Base-by-base conservation (phyloP, 2,113 vertebrate genomes). In the Callithrix jacchus region DNA sequence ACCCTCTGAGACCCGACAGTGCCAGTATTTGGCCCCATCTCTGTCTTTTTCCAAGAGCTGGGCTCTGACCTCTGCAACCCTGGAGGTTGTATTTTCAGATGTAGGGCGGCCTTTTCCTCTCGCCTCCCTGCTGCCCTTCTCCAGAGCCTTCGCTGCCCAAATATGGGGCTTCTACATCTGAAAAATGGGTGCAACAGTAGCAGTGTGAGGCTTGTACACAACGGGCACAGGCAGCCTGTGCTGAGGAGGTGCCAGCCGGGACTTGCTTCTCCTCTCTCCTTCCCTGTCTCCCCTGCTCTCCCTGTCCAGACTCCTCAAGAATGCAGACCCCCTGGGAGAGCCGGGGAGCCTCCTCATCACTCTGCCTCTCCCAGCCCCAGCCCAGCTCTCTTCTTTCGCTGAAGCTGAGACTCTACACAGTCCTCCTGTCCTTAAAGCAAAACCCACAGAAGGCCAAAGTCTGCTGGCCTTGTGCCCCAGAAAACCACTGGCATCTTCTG, bases 121-220 rank as follows among this genome's bases (percentile, higher is more conserved):
- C 17, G 0, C 3, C 52, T 32, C 35, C 56, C 49, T 0, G 6
- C 20, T 23, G 16, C 6, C 13, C 0, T 16, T 6, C 61, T 52
- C 37, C 9, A 25, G 40, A 3, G 14, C 74, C 49, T 81, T 27
- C 3, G 0, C n/a, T 11, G 52, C 71, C 47, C 73, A 9, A 16
- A 61, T 13, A 17, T 4, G 4, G 23, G 32, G 21, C 2, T 74
- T 35, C 25, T 5, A 9, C 12, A 40, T 52, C 68, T 52, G 92
- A 58, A 23, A 52, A 54, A 42, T 8, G n/a, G 77, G 58, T 40
- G 17, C 40, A 18, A 2, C 0, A 10, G 0, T 0, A 0, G 54
- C 79, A 32, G 45, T 2, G 13, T 11, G 58, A 66, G 58, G 88
- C 42, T 27, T 1, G 35, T 12, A 47, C 23, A 7, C 74, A 11